Percentiles rank a stretch among this genome's conserved stretches.
Evolutionary conservation across 23 tunicate species (phyloP).

Genomic region (Aplidium turbinatum): DNA sequence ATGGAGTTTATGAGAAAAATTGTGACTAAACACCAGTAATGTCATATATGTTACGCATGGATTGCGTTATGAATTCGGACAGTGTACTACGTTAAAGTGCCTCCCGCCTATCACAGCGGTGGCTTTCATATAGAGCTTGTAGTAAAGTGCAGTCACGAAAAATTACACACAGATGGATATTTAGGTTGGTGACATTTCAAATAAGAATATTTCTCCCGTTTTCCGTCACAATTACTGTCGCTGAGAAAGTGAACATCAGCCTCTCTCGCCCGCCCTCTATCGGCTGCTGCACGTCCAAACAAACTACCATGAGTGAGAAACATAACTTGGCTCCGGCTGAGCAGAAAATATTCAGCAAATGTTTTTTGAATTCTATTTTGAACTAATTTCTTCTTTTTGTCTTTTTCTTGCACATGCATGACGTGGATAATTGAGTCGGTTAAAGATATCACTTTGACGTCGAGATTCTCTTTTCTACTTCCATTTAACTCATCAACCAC

Average conservation of each 20-base stretch:
- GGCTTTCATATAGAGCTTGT: no score
- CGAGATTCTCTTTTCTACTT: slow-evolving; percentile 16
- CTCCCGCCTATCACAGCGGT: no score
- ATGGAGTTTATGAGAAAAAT: no score
- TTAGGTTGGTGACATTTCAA: slow-evolving; percentile 87
- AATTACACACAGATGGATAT: slow-evolving; percentile 65
- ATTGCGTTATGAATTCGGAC: no score
- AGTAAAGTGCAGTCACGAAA: no score
- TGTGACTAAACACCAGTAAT: no score
- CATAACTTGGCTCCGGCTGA: slow-evolving; percentile 64
- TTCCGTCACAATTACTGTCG: slow-evolving; percentile 86
- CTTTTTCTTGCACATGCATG: slow-evolving; percentile 59
- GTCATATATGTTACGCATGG: no score
- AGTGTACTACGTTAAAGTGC: no score
- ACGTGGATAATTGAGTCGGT: slow-evolving; percentile 83
- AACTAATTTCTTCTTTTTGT: slow-evolving; percentile 21
- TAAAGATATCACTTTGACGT: slow-evolving; percentile 62
- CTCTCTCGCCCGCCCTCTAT: slow-evolving; percentile 43
- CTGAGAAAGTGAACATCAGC: slow-evolving; percentile 56
- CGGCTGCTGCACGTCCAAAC: slow-evolving; percentile 86
- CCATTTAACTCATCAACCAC: slow-evolving; percentile 42
- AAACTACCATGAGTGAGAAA: slow-evolving; percentile 93
- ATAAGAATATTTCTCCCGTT: slow-evolving; percentile 86
- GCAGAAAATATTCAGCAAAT: slow-evolving; percentile 77
- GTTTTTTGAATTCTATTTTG: slow-evolving; percentile 57